These are phyloP conservation scores for Echeneis naucrates DNA, from an alignment of 2,797 vertebrate genomes.

Conservation along the genomic window DNA sequence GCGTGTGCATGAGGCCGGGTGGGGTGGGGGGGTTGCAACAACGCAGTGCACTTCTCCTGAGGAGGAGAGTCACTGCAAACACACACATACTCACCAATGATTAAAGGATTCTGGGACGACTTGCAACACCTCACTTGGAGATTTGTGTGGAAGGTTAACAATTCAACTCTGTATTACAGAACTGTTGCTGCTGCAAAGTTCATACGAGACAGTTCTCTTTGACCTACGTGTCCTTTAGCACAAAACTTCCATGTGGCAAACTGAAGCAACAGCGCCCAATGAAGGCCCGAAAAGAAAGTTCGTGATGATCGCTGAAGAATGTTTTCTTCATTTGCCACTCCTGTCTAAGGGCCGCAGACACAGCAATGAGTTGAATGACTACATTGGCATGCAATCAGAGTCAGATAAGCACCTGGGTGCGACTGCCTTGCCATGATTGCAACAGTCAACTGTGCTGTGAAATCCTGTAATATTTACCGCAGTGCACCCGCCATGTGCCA, in stretches of 20 bases:
- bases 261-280: background rate
- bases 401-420: slow-evolving; percentile 87
- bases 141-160: slow-evolving; percentile 24
- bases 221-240: slow-evolving; percentile 32
- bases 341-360: slow-evolving; percentile 11
- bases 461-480: slow-evolving; percentile 63
- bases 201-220: slow-evolving; percentile 14
- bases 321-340: background rate
- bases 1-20: slow-evolving; percentile 65
- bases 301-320: background rate
- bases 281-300: slow-evolving; percentile 23
- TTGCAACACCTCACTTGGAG: slow-evolving; percentile 47
- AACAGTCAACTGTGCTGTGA: slow-evolving; percentile 76
- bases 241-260: slow-evolving; percentile 6
- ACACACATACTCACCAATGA: slow-evolving; percentile 52
- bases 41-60: slow-evolving; percentile 64
- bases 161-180: slow-evolving; percentile 2
- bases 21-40: slow-evolving; percentile 14
- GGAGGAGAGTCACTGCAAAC: slow-evolving; percentile 61
- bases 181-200: background rate
- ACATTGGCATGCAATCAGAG: slow-evolving; percentile 81
- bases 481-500: slow-evolving; percentile 56
- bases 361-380: slow-evolving; percentile 70
- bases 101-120: slow-evolving; percentile 55
- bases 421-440: slow-evolving; percentile 84